Base-by-base conservation (phyloP, 2,113 vertebrate genomes). In the Cheilinus undulatus region DNA sequence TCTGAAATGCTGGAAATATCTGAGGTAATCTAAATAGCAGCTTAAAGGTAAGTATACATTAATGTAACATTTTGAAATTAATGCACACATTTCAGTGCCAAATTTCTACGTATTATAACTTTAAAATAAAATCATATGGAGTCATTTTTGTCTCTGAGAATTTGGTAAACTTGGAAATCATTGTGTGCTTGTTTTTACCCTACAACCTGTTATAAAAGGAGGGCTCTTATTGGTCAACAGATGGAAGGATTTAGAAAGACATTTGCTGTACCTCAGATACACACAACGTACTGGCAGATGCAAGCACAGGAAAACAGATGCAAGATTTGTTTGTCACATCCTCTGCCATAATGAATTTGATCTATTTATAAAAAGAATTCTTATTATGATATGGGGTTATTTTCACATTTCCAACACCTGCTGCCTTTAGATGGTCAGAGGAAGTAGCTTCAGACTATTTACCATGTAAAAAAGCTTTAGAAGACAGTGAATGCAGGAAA, bases 211-310 rank as follows among this genome's bases (percentile, higher is more conserved):
- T 65, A 42, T 73, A 72, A 82, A 60, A 57, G 32, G 51, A 73
- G 43, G 48, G 42, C 43, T 69, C 60, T 71, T 85, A 74, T 71
- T 71, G 62, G 68, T 79, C 72, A 79, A 71, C 78, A 84, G 78
- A 84, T 84, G 71, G 81, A 63, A 28, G 58, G 78, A 81, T 78
- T 75, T 57, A 53, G 51, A 30, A 50, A 53, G 36, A 75, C 12
- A 42, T 42, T 42, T 17, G 14, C 14, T 42, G 40, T 17, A 4
- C 17, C 17, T 34, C 32, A 34, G 1, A 34, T 17, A 42, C 40
- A 42, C 17, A 46, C 36, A 32, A 58, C 14, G 12, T 32, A 42
- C 15, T 11, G 26, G 42, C 53, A 34, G 38, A 34, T n/a, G 5
- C 38, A 32, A 45, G 32, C 54, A 38, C 59, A 42, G 17, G 11